Percentiles rank a stretch among this genome's conserved stretches.
These are phyloP conservation scores for Campoletis sonorensis DNA, from an alignment of 1,140 invertebrate species.

Conservation along the genomic window DNA sequence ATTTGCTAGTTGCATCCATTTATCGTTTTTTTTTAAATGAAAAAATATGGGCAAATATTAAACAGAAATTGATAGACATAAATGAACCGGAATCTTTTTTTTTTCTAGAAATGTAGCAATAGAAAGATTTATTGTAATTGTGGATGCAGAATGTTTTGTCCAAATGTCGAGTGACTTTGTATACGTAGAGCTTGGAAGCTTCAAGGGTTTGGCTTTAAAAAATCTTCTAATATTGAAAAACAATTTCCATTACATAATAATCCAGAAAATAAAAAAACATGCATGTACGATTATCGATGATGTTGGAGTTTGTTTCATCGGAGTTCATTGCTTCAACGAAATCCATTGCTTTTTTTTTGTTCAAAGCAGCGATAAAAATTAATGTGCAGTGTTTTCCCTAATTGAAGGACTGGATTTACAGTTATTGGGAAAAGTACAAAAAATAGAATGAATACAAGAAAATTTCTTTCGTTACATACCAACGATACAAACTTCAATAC, in stretches of 20 bases:
- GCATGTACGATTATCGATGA: too few species aligned
- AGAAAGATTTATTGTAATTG: neutral
- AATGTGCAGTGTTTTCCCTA: too few species aligned
- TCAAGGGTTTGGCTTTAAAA: constrained; percentile 13
- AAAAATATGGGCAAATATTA: neutral
- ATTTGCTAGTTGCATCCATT: neutral
- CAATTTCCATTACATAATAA: neutral
- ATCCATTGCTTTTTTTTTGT: too few species aligned
- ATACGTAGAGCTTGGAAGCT: constrained; percentile 28
- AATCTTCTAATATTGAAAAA: neutral
- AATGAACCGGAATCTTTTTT: neutral
- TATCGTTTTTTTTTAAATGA: constrained; percentile 1
- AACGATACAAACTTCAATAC: too few species aligned
- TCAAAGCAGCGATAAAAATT: too few species aligned
- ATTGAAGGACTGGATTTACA: too few species aligned
- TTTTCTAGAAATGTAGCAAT: neutral
- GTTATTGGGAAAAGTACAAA: neutral
- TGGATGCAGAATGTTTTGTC: neutral
- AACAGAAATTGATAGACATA: neutral
- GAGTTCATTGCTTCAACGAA: too few species aligned
- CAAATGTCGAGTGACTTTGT: neutral
- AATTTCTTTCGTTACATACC: too few species aligned
- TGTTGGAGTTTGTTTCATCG: too few species aligned
- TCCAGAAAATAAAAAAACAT: too few species aligned
- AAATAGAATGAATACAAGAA: neutral